phyloP scores from a whole-genome alignment of 2,888 invertebrate genomes.

The Apotomis capreana region DNA sequence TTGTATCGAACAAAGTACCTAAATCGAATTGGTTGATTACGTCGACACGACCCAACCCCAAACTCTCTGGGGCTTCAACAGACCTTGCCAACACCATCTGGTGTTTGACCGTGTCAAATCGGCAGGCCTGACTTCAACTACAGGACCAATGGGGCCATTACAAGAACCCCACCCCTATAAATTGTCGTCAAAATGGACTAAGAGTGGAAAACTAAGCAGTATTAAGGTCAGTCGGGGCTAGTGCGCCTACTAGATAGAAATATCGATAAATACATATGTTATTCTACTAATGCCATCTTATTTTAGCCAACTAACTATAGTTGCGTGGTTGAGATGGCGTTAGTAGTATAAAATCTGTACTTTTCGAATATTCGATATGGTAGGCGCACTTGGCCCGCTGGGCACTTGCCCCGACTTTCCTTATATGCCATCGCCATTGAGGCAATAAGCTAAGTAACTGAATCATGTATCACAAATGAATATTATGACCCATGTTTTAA shows the following conservation, averaged over 20 bases:
- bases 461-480: conserved; percentile 22
- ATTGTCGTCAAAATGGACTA: conserved; percentile 24
- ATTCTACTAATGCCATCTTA: no score
- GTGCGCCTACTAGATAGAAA: no score
- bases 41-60: conserved; percentile 25
- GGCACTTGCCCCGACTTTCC: no score
- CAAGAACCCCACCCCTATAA: neutral
- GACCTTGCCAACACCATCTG: conserved; percentile 13
- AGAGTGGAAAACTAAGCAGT: neutral
- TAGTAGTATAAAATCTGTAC: no score
- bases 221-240: no score
- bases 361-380: no score
- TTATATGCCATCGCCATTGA: neutral
- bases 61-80: conserved; percentile 21
- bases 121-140: conserved; percentile 32
- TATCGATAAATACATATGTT: no score
- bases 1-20: no score
- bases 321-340: no score
- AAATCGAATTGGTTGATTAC: conserved; percentile 2
- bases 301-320: no score
- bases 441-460: neutral
- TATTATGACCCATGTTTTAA: conserved; percentile 39
- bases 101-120: conserved; percentile 19
- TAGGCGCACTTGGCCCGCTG: no score
- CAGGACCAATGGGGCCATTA: neutral